Base-by-base conservation (phyloP, 92 coral and sea anemone species). In the Umimayanthus chanpuru region DNA sequence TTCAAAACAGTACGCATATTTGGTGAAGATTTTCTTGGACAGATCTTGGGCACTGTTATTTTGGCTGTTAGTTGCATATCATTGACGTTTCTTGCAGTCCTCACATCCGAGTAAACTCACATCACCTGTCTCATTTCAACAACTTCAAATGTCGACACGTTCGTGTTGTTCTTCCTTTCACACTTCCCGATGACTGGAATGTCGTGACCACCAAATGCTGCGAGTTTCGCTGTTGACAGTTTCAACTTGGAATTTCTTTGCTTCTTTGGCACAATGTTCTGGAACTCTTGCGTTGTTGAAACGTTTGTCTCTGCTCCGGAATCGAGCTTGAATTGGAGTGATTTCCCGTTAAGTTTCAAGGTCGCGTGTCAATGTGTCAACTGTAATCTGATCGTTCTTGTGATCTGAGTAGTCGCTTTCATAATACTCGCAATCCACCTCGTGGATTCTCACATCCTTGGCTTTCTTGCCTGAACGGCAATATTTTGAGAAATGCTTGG, bases 251-350 rank as follows among this genome's bases (percentile, higher is more conserved):
- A 26, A 10, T 71, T 81, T 29, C 86, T 89, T 58, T 80, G 85
- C 56, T 77, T 78, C 55, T 29, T 76, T 53, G 91, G 90, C 4
- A 89, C 88, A 29, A 71, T 88, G 25, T 44, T 74, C 47, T 88
- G 25, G 40, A 82, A 91, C 55, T 84, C 93, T 21, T 66, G 38
- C 8, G 67, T 88, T 4, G 91, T 91, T 77, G 88, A 44, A 26
- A 88, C 77, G 81, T 88, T 91, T 38, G 90, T 82, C 39, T 82
- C 93, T 18, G 90, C 90, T 26, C 89, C 90, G 11, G 93, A 68
- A 80, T 90, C 93, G 14, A 87, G 90, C 30, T 91, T 91, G 18
- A 91, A n/a, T n/a, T n/a, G n/a, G n/a, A n/a, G n/a, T n/a, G n/a
- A n/a, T n/a, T n/a, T n/a, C n/a, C n/a, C n/a, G n/a, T n/a, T n/a